Evolutionary conservation across 2,888 invertebrate species (phyloP).

Genomic region (Prostheceraeus crozeri): DNA sequence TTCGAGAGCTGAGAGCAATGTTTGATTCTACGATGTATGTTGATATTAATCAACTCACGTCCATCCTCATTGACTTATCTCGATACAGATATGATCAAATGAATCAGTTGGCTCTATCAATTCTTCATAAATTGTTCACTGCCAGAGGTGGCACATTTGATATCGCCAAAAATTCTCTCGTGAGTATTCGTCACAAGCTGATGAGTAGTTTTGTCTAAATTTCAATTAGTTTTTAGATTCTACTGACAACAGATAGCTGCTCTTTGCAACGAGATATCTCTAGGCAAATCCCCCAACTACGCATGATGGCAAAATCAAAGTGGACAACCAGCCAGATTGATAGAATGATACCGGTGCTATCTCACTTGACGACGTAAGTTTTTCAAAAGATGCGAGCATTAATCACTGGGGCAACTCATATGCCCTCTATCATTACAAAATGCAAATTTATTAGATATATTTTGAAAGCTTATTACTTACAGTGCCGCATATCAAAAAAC

Average conservation of each 20-base stretch:
- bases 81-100: conserved; percentile 36
- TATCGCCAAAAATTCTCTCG: conserved; percentile 29
- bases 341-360: conserved; percentile 33
- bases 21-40: conserved; percentile 27
- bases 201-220: too few relatives aligned
- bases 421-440: too few relatives aligned
- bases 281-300: conserved; percentile 34
- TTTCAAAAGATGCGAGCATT: too few relatives aligned
- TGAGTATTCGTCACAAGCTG: too few relatives aligned
- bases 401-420: too few relatives aligned
- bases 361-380: conserved; percentile 29
- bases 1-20: conserved; percentile 31
- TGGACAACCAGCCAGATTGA: conserved; percentile 34
- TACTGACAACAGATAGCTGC: conserved; percentile 32
- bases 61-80: conserved; percentile 27
- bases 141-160: conserved; percentile 28
- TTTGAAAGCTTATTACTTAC: too few relatives aligned
- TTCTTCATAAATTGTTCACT: conserved; percentile 34
- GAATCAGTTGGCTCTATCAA: conserved; percentile 28
- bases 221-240: too few relatives aligned
- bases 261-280: conserved; percentile 31
- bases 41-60: conserved; percentile 22
- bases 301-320: conserved; percentile 36
- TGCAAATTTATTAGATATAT: too few relatives aligned
- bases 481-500: too few relatives aligned